Percentiles rank a stretch among this genome's conserved stretches.
Conservation (phyloP, 2,888 invertebrate genomes). For the Microplitis manilae region DNA sequence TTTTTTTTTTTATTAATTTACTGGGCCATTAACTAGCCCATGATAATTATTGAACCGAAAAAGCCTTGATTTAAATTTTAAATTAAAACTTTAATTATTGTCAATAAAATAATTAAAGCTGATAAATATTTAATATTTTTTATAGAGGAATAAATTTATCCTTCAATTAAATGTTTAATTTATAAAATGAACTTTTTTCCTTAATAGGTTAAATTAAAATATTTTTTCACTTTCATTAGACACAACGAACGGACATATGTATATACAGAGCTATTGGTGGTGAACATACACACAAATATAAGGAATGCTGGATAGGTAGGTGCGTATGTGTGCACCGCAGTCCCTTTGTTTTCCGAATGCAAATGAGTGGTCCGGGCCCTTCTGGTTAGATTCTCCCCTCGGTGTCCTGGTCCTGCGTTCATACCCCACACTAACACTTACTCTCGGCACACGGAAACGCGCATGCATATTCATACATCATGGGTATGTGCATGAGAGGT, state of each 20-base stretch:
- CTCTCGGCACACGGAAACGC: constrained; percentile 64
- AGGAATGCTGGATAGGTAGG: background rate
- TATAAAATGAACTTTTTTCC: too few species aligned
- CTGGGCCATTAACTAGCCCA: constrained; percentile 46
- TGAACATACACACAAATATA: constrained; percentile 28
- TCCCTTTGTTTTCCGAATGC: constrained; percentile 70
- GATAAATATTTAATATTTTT: too few species aligned
- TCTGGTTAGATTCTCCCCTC: constrained; percentile 52
- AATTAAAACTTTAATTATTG: background rate
- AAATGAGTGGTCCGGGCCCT: constrained; percentile 66
- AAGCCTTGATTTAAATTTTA: background rate
- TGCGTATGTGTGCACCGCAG: constrained; percentile 27
- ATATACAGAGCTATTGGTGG: background rate
- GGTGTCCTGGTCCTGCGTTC: constrained; percentile 37
- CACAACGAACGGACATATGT: background rate
- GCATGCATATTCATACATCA: constrained; percentile 69
- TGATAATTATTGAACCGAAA: constrained; percentile 42
- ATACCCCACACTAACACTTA: constrained; percentile 47
- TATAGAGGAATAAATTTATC: too few species aligned
- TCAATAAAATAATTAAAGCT: too few species aligned
- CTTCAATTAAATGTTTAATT: too few species aligned
- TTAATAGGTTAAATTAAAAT: constrained; percentile 22
- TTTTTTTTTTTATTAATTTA: constrained; percentile 14
- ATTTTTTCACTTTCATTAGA: constrained; percentile 7
- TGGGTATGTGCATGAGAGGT: constrained; percentile 71